These are phyloP conservation scores for Phrynocephalus forsythii DNA, from an alignment of 2,797 vertebrate genomes.

Conservation along the genomic window DNA sequence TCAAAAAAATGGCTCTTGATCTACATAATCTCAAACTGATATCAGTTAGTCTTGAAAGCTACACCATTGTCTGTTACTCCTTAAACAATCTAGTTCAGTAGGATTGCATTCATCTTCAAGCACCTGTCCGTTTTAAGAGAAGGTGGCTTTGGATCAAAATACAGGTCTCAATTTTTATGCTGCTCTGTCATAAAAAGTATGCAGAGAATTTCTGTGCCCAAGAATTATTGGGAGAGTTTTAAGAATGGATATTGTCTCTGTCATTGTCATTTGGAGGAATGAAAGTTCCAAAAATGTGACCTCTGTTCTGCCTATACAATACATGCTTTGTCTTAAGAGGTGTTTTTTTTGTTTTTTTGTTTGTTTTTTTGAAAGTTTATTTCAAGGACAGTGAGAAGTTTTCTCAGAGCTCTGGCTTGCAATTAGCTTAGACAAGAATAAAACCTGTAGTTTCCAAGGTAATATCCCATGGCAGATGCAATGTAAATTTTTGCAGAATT, in stretches of 20 bases:
- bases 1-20: no score
- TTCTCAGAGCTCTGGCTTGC: slow-evolving; percentile 35
- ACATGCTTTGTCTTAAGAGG: slow-evolving; percentile 2
- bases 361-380: background rate
- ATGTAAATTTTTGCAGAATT: slow-evolving; percentile 49
- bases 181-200: slow-evolving; percentile 13
- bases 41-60: no score
- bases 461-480: slow-evolving; percentile 36
- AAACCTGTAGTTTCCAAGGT: background rate
- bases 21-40: no score
- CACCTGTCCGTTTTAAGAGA: slow-evolving; percentile 29
- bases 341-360: no score
- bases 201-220: slow-evolving; percentile 36
- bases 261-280: slow-evolving; percentile 33
- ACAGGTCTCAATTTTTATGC: background rate
- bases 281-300: slow-evolving; percentile 33
- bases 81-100: background rate
- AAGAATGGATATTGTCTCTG: slow-evolving; percentile 19
- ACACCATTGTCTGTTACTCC: no score
- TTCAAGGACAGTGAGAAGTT: background rate
- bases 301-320: slow-evolving; percentile 42
- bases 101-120: slow-evolving; percentile 14
- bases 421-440: slow-evolving; percentile 13
- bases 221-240: slow-evolving; percentile 27
- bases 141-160: background rate